Conservation (phyloP, 1,140 invertebrate species). For the Leucophenga varia region DNA sequence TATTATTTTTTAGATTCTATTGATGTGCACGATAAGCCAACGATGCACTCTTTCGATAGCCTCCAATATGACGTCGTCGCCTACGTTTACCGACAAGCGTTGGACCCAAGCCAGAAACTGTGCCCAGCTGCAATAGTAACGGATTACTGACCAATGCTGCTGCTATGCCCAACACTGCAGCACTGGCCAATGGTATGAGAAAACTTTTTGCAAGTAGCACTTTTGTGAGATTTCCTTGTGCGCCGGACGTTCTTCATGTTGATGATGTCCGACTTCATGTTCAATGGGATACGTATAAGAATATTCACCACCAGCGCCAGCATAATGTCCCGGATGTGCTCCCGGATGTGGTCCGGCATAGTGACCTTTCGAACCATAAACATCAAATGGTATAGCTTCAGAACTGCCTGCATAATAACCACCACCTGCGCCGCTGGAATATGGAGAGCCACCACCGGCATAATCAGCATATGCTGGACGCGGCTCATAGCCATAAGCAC, state of each 20-base stretch:
- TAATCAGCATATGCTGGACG: constrained; percentile 29
- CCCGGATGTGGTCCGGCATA: constrained; percentile 22
- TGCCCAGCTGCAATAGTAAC: constrained; percentile 72
- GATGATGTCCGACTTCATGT: not conserved
- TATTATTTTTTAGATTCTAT: no score
- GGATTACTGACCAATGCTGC: constrained; percentile 76
- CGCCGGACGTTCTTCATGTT: constrained; percentile 31
- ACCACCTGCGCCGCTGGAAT: not conserved
- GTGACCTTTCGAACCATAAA: constrained; percentile 32
- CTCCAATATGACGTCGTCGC: no score
- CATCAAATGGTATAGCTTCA: constrained; percentile 43
- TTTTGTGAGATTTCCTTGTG: constrained; percentile 45
- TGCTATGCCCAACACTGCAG: constrained; percentile 75
- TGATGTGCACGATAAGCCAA: no score
- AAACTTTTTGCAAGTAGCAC: constrained; percentile 61
- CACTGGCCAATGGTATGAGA: constrained; percentile 72
- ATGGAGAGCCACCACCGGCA: constrained; percentile 14
- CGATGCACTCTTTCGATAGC: no score
- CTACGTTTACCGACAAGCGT: constrained; percentile 51
- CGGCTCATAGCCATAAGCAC: constrained; percentile 23
- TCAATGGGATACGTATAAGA: constrained; percentile 30
- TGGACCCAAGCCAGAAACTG: constrained; percentile 61
- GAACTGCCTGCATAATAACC: constrained; percentile 25
- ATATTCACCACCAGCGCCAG: constrained; percentile 33
- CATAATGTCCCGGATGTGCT: constrained; percentile 25